These are phyloP conservation scores for Polylopha cassiicola DNA, from an alignment of 2,888 invertebrate species.

Conservation along the genomic window DNA sequence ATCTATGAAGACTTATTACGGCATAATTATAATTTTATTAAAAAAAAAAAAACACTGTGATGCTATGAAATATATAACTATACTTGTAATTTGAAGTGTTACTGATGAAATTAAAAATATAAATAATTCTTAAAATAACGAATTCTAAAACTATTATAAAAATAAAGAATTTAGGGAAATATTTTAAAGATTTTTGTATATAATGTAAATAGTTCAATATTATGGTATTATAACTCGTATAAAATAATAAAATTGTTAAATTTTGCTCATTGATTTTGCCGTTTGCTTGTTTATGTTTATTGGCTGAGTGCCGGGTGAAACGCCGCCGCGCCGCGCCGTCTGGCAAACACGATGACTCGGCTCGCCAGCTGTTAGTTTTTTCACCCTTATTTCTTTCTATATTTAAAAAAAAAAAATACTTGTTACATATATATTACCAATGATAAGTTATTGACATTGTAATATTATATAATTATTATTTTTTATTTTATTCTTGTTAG, in stretches of 20 bases:
- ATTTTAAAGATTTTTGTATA: slow-evolving; percentile 37
- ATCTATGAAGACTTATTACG: slow-evolving; percentile 13
- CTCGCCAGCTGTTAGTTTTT: too few species aligned
- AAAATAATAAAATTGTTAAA: slow-evolving; percentile 21
- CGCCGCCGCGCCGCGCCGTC: too few species aligned
- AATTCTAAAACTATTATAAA: slow-evolving; percentile 27
- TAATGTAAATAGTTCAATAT: slow-evolving; percentile 30
- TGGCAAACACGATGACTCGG: too few species aligned
- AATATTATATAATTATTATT: too few species aligned
- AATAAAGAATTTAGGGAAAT: slow-evolving; percentile 27
- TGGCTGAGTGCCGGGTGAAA: too few species aligned
- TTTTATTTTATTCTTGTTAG: too few species aligned
- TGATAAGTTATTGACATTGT: too few species aligned
- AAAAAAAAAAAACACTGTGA: slow-evolving; percentile 69
- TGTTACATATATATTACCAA: too few species aligned
- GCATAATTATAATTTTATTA: slow-evolving; percentile 21
- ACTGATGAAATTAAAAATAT: slow-evolving; percentile 29
- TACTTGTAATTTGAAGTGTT: slow-evolving; percentile 34
- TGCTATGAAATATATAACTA: slow-evolving; percentile 60
- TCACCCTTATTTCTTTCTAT: too few species aligned
- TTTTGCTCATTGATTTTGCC: slow-evolving; percentile 18
- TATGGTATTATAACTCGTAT: slow-evolving; percentile 21
- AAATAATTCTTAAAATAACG: slow-evolving; percentile 27
- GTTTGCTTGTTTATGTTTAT: too few species aligned
- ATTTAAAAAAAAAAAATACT: too few species aligned